Evolutionary conservation across 1,140 invertebrate species (phyloP), one percentile per base, ranked within the genome.

Genomic region (Drosophila biarmipes): DNA sequence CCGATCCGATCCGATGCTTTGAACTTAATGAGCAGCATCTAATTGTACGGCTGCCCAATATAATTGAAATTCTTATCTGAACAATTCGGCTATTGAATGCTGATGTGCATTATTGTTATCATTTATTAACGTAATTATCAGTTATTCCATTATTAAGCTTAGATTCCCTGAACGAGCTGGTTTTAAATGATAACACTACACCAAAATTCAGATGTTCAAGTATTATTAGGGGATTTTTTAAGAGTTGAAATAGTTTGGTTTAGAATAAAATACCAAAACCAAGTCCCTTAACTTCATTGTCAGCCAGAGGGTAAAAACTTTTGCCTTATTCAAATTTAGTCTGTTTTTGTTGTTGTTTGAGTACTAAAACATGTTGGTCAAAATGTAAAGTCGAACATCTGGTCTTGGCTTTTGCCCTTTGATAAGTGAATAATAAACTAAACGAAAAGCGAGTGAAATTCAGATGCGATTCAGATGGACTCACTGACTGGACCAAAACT

Each of bases 401-500:
- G 59, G 35, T 54, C 19, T 38, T 68, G 59, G 42, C 73, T 56
- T 59, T 48, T 76, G 42, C 48, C 48, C 73, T 58, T 31, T 48
- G 40, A 24, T 48, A 66, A 75, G 61, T 75, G 53, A 61, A 75
- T 75, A 53, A 67, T 58, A 53, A 57, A 67, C 56, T 66, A 42
- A 53, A 58, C 38, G n/a, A 49, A 53, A 19, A 42, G 53, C 17
- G 17, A 54, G 45, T 17, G 62, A 11, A 11, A 31, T 62, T 40
- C 40, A 48, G 45, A 31, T 43, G 49, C 19, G 12, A 17, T 40
- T 19, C 51, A 42, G 37, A 72, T 27, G 34, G 29, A 42, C 56
- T n/a, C 31, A 46, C n/a, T 37, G 14, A 49, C 37, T 34, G 31
- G 40, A 12, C 15, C 38, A 53, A 59, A 59, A 73, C 40, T 63